Evolutionary conservation across 2,888 invertebrate species (phyloP), one percentile per base, ranked within the genome.

Genomic region (Epistrophella euchroma): DNA sequence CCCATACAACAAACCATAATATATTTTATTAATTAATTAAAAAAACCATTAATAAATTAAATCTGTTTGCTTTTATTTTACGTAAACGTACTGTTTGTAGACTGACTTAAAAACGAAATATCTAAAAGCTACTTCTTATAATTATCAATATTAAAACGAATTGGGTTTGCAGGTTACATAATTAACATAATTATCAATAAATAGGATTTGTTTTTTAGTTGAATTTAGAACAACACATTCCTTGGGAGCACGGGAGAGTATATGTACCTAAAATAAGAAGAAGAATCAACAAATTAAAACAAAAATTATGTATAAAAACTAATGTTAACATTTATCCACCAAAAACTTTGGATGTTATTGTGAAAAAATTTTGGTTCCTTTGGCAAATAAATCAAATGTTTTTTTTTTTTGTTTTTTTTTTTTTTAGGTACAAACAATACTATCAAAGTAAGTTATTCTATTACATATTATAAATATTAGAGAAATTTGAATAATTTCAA

Each of bases 121-220:
- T 80, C 81, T 85, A 80, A 85, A 80, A 85, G 62, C 81, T 80
- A 80, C 45, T 19, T 73, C 85, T 85, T 85, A 85, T 43, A 85
- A 70, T 62, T 84, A 84, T 78, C 28, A 72, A 47, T 64, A 70
- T 79, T 73, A 74, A 75, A 85, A 79, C 50, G 43, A 72, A 76
- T 76, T 45, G 15, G 60, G 56, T 35, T 37, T 62, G 37, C 13
- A 52, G 71, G 66, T 47, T 73, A 62, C 62, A 76, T 68, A 85
- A 73, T 81, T 80, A 85, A 85, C 76, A 73, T 85, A 82, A 82
- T 82, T 86, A 86, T 77, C 64, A 86, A 86, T 86, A 82, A 86
- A 86, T 86, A 86, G 81, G 82, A 77, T 68, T 52, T 62, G 56
- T 35, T 52, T 60, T 28, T 28, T 28, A 45, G 45, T 72, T 77